phyloP scores from a whole-genome alignment of 2,797 vertebrate genomes.

The Anisognathus igniventris region DNA sequence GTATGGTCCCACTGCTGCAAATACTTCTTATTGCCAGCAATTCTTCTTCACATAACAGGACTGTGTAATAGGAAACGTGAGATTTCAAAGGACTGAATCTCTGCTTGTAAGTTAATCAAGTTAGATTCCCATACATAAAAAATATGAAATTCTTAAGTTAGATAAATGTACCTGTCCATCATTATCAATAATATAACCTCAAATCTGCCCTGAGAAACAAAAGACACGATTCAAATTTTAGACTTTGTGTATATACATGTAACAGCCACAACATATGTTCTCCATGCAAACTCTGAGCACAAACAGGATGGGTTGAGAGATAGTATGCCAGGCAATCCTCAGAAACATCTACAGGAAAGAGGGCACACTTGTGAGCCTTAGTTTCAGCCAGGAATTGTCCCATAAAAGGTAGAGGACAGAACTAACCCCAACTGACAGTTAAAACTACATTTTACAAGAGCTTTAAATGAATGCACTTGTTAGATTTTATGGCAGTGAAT shows the following conservation, averaged over 20 bases:
- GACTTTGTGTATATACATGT: background rate
- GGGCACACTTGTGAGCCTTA: background rate
- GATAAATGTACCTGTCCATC: background rate
- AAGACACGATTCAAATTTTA: background rate
- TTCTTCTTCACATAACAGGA: background rate
- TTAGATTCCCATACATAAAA: background rate
- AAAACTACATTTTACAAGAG: conserved; percentile 28
- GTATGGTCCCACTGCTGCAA: background rate
- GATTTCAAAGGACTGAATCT: background rate
- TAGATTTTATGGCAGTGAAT: conserved; percentile 27
- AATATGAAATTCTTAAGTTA: background rate
- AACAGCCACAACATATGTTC: background rate
- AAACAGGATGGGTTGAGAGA: background rate
- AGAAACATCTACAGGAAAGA: background rate
- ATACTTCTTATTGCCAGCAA: background rate
- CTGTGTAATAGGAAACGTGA: background rate
- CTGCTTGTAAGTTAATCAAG: background rate
- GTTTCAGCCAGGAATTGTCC: background rate
- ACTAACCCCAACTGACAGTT: background rate
- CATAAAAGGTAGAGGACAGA: conserved; percentile 23
- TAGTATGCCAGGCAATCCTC: background rate
- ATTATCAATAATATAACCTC: background rate
- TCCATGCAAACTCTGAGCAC: background rate
- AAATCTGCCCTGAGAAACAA: background rate
- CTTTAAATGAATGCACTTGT: background rate